A percentile compares a stretch with the other conserved stretches of the same genome.
These are phyloP conservation scores for Poeciliopsis retropinna DNA, from an alignment of 2,113 vertebrate genomes.

Conservation along the genomic window DNA sequence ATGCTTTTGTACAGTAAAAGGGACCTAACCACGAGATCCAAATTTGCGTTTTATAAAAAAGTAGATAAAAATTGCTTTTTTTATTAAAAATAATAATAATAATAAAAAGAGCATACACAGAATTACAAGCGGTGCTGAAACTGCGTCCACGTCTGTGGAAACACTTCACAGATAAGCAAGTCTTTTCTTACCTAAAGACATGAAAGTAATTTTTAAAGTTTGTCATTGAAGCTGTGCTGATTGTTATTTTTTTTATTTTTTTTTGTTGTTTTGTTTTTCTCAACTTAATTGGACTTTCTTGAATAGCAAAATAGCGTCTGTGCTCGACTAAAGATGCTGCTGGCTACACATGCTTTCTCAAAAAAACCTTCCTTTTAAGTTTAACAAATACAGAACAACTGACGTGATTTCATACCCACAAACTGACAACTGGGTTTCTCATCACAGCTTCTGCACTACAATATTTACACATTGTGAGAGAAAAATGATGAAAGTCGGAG, in stretches of 20 bases:
- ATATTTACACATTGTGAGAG: too few relatives aligned
- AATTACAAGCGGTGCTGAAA: slow-evolving; percentile 9
- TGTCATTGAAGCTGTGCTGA: slow-evolving; percentile 41
- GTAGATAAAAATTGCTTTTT: background rate
- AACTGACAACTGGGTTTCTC: slow-evolving; percentile 6
- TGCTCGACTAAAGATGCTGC: slow-evolving; percentile 42
- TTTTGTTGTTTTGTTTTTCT: background rate
- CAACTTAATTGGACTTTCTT: slow-evolving; percentile 56
- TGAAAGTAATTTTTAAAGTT: slow-evolving; percentile 39
- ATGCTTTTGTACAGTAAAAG: background rate
- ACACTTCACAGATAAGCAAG: slow-evolving; percentile 26
- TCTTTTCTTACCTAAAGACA: slow-evolving; percentile 12
- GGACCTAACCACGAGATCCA: background rate
- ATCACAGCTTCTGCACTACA: background rate
- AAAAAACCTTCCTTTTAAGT: slow-evolving; percentile 15
- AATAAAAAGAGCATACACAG: background rate
- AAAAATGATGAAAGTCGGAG: too few relatives aligned
- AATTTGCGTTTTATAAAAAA: background rate
- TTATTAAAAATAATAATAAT: background rate
- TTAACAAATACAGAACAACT: slow-evolving; percentile 20
- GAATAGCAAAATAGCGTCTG: slow-evolving; percentile 59
- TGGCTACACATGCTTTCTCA: slow-evolving; percentile 28
- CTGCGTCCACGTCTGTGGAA: background rate
- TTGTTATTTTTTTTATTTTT: slow-evolving; percentile 31
- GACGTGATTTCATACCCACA: slow-evolving; percentile 53